Percentiles rank a stretch among this genome's conserved stretches.
phyloP scores from a whole-genome alignment of 2,888 invertebrate species.

The Eurois occulta region DNA sequence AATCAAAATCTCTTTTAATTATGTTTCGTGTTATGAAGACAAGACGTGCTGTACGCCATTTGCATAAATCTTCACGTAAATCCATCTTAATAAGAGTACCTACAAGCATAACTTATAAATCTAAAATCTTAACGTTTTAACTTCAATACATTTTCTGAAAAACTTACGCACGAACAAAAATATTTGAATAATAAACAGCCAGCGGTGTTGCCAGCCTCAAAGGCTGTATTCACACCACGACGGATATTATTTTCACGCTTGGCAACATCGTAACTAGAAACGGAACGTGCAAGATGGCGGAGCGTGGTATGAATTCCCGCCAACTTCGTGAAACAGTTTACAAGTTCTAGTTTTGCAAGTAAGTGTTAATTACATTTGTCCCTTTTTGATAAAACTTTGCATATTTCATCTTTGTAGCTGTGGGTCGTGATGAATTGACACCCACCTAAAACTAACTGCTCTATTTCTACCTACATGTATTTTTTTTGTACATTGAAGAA shows the following conservation, averaged over 20 bases:
- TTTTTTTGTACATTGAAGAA: background rate
- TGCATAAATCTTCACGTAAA: constrained; percentile 32
- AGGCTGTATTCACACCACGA: constrained; percentile 82
- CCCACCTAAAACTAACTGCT: background rate
- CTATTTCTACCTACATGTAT: background rate
- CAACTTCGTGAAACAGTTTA: constrained; percentile 65
- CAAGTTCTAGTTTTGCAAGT: constrained; percentile 63
- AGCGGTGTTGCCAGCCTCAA: constrained; percentile 80
- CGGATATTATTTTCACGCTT: constrained; percentile 88
- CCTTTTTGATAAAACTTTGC: constrained; percentile 57
- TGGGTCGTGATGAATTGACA: background rate
- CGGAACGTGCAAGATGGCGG: constrained; percentile 76
- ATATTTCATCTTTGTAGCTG: constrained; percentile 47
- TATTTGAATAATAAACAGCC: constrained; percentile 71
- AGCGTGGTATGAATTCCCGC: constrained; percentile 64
- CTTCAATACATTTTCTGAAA: constrained; percentile 52
- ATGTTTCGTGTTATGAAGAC: background rate
- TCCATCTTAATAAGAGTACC: background rate
- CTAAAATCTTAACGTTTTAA: constrained; percentile 18
- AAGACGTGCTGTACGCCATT: constrained; percentile 6
- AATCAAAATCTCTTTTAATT: constrained; percentile 7
- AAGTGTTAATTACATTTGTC: constrained; percentile 67
- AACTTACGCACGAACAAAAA: constrained; percentile 71
- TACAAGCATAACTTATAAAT: constrained; percentile 1
- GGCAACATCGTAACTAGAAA: constrained; percentile 85